Evolutionary conservation across 2,113 vertebrate genomes (phyloP), one percentile per base, ranked within the genome.

Genomic region (Megaceryle torquata): DNA sequence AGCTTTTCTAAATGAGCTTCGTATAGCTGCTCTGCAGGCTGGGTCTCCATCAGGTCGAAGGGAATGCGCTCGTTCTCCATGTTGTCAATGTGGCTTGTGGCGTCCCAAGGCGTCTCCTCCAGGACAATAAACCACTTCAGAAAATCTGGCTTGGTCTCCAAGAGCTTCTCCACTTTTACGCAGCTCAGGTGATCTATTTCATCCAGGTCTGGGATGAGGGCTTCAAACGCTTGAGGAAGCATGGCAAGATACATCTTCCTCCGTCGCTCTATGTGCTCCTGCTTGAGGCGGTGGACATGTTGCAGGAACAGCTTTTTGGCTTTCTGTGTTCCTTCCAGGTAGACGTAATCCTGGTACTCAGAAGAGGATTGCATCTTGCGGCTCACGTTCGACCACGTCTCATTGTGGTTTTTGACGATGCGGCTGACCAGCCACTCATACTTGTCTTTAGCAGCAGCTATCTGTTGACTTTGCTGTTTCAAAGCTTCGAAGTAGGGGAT

Each of bases 391-490:
- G 76, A 82, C 99, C 99, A 99, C 0, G 96, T 98, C 95, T 99
- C 99, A 39, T 99, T 99, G 97, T 99, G 99, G 94, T 97, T 99
- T 77, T 98, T 99, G 41, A 99, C 99, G 26, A 99, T 97, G 80
- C 98, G 98, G 92, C 97, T 97, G 28, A 99, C 98, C 64, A 99
- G 97, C 99, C 99, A 99, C 94, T 99, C 99, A 33, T 99, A 99
- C 77, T 98, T 98, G 96, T 99, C 99, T 94, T 99, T 99, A 15
- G 99, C 99, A 2, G 99, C 98, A 14, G 99, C 99, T 39, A 99
- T 99, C 96, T 99, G 99, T 89, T 99, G 99, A 91, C 99, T 99
- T 93, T 99, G 99, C 95, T 99, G 99, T 93, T 99, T 99, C 57
- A 99, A 95, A 3, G 99, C 99, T 91, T 99, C 99, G 82, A 99